Percentiles rank a stretch among this genome's conserved stretches.
Evolutionary conservation across 2,797 vertebrate species (phyloP).

Genomic region (Cynodonichthys magdalenae): DNA sequence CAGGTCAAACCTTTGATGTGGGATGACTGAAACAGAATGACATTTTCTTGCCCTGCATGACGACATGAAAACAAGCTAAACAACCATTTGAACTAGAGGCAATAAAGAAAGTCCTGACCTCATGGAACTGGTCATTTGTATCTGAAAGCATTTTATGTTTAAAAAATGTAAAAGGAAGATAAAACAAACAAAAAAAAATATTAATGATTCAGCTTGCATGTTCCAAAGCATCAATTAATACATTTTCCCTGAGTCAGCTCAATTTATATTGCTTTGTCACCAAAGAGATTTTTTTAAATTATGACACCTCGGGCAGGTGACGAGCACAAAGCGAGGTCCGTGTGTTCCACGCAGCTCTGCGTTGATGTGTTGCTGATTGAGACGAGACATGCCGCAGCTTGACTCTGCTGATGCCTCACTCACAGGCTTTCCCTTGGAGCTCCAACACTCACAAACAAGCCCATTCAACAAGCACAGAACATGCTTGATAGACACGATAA

Average conservation of each 20-base stretch:
- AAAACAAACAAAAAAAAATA: too few relatives aligned
- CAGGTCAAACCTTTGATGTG: conserved; percentile 14
- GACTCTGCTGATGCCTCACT: conserved; percentile 69
- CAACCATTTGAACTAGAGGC: conserved; percentile 22
- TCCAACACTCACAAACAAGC: conserved; percentile 61
- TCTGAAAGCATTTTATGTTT: conserved; percentile 4
- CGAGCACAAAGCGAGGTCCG: conserved; percentile 42
- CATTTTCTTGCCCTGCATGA: conserved; percentile 20
- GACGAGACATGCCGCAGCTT: conserved; percentile 72
- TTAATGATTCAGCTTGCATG: not conserved
- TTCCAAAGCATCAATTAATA: conserved; percentile 6
- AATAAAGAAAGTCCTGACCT: conserved; percentile 60
- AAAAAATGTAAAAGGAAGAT: too few relatives aligned
- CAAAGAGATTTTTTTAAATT: conserved; percentile 30
- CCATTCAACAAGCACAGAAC: conserved; percentile 49
- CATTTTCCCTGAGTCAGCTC: conserved; percentile 2
- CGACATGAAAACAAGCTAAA: conserved; percentile 25
- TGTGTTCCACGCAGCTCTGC: conserved; percentile 38
- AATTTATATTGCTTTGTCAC: conserved; percentile 60
- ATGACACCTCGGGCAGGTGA: conserved; percentile 57
- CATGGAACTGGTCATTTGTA: conserved; percentile 12
- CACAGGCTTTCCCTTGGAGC: conserved; percentile 58
- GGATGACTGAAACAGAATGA: conserved; percentile 21
- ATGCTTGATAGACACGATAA: conserved; percentile 52
- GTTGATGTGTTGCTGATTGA: conserved; percentile 63